Evolutionary conservation across 2,888 invertebrate genomes (phyloP).

Genomic region (Calameuta pallipes): DNA sequence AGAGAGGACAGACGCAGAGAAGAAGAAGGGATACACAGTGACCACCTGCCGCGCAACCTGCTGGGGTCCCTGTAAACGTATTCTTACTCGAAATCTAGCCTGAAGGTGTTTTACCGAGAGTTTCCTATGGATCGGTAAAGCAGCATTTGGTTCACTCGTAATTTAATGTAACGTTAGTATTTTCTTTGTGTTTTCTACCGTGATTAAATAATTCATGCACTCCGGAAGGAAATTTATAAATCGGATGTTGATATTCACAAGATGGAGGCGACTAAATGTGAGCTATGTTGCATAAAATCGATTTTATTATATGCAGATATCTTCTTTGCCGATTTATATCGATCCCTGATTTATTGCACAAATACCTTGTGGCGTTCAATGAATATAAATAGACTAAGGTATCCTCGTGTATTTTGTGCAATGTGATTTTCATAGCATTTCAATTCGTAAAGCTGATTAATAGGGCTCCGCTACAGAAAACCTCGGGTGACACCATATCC

Average conservation of each 20-base stretch:
- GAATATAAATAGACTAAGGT: neutral
- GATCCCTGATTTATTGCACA: neutral
- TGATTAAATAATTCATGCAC: neutral
- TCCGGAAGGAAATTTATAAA: neutral
- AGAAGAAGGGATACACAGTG: conserved; percentile 23
- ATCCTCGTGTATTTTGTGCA: no score
- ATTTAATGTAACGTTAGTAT: neutral
- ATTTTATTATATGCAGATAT: neutral
- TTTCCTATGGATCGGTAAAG: neutral
- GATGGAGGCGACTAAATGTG: neutral
- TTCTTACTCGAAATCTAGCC: neutral
- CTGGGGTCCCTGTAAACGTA: conserved; percentile 30
- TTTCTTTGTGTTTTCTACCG: neutral
- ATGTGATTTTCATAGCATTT: neutral
- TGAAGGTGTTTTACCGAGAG: neutral
- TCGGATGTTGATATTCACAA: neutral
- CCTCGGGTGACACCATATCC: neutral
- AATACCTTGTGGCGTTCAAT: neutral
- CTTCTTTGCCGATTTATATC: neutral
- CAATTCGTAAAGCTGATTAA: neutral
- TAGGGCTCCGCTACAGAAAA: no score
- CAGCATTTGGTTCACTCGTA: neutral
- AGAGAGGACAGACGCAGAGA: conserved; percentile 18
- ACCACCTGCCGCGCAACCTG: conserved; percentile 55
- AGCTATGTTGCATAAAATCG: neutral